A percentile compares a stretch with the other conserved stretches of the same genome.
Evolutionary conservation across 2,888 invertebrate species (phyloP).

Genomic region (Mongoloraphidia duomilia): DNA sequence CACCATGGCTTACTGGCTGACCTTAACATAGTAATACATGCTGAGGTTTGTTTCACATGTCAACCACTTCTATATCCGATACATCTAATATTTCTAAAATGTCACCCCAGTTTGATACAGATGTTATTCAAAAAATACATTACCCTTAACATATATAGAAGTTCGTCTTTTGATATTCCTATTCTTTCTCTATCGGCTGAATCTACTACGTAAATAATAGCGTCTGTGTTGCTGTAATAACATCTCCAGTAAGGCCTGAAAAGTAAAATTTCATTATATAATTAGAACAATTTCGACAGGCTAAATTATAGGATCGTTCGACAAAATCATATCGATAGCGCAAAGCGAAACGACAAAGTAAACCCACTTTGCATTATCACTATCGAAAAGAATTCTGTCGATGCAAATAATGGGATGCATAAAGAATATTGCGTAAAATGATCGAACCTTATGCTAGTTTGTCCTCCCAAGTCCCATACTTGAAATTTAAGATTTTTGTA

Average conservation of each 20-base stretch:
- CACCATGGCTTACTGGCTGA: constrained; percentile 2
- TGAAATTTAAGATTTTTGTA: constrained; percentile 99
- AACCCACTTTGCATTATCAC: background rate
- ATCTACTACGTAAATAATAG: constrained; percentile 98
- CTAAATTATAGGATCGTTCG: background rate
- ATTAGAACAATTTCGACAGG: background rate
- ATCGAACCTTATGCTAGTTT: constrained; percentile 88
- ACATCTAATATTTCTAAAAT: too few species aligned
- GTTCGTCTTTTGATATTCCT: constrained; percentile 96
- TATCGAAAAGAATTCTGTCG: background rate
- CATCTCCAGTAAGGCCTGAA: constrained; percentile 98
- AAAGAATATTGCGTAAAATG: background rate
- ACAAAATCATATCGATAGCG: background rate
- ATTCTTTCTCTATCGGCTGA: constrained; percentile 97
- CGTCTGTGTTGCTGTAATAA: constrained; percentile 99
- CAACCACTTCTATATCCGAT: too few species aligned
- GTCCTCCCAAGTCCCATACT: constrained; percentile 98
- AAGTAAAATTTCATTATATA: constrained; percentile 16
- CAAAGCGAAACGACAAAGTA: background rate
- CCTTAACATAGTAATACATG: too few species aligned
- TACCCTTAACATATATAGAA: constrained; percentile 92
- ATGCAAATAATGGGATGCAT: background rate
- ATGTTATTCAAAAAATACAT: constrained; percentile 26
- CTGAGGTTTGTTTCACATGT: too few species aligned
- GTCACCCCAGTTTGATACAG: too few species aligned